Conservation (phyloP, 2,888 invertebrate genomes). For the Erynnis tages region DNA sequence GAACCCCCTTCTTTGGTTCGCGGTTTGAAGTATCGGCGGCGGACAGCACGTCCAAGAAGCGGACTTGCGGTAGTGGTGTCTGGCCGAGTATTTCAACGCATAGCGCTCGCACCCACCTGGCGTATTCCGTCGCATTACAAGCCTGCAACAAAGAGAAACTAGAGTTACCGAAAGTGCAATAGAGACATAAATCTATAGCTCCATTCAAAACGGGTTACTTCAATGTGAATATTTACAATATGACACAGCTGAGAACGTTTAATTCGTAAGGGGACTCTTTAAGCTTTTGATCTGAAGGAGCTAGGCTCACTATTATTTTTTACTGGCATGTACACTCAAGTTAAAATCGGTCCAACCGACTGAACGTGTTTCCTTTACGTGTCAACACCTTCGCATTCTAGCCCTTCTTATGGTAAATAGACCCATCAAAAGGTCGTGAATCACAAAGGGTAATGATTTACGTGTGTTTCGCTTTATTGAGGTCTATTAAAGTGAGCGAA, state of each 20-base stretch:
- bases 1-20: slow-evolving; percentile 64
- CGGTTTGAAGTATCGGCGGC: slow-evolving; percentile 77
- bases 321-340: slow-evolving; percentile 24
- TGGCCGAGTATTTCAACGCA: slow-evolving; percentile 88
- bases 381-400: slow-evolving; percentile 79
- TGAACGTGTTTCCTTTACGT: slow-evolving; percentile 66
- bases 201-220: slow-evolving; percentile 36
- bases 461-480: slow-evolving; percentile 68
- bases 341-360: slow-evolving; percentile 35
- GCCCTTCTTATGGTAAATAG: slow-evolving; percentile 74
- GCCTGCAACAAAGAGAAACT: slow-evolving; percentile 80
- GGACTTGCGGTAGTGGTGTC: slow-evolving; percentile 86
- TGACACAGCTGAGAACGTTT: slow-evolving; percentile 37
- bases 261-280: slow-evolving; percentile 48
- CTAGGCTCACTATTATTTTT: slow-evolving; percentile 50
- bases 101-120: slow-evolving; percentile 88
- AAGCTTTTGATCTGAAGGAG: slow-evolving; percentile 50
- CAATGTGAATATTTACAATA: slow-evolving; percentile 35
- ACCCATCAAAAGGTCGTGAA: slow-evolving; percentile 63
- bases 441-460: slow-evolving; percentile 75
- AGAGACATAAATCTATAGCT: slow-evolving; percentile 43
- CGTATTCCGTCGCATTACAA: slow-evolving; percentile 85
- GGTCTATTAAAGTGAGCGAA: slow-evolving; percentile 68
- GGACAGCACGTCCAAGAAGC: slow-evolving; percentile 86
- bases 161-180: slow-evolving; percentile 24